phyloP scores from a whole-genome alignment of 2,888 invertebrate genomes.

The Tricholauxania praeusta region DNA sequence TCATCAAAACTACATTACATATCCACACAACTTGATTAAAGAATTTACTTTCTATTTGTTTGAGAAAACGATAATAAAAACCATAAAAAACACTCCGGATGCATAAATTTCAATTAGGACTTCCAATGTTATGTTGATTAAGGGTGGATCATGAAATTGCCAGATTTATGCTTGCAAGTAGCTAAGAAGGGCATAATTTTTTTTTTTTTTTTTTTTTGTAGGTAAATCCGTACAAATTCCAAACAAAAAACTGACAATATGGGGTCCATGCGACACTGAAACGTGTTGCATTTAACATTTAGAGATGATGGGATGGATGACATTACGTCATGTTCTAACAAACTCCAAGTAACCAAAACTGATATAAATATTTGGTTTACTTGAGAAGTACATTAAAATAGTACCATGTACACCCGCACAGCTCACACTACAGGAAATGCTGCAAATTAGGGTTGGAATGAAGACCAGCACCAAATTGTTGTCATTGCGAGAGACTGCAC shows the following conservation, averaged over 20 bases:
- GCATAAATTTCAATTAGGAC: conserved; percentile 29
- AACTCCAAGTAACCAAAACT: conserved; percentile 41
- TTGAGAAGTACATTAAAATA: conserved; percentile 29
- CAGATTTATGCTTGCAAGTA: background rate
- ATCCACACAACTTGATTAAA: too few species aligned
- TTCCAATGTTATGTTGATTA: conserved; percentile 15
- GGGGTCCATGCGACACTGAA: conserved; percentile 45
- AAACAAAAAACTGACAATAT: conserved; percentile 16
- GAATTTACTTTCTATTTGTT: too few species aligned
- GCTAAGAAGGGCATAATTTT: background rate
- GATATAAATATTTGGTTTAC: conserved; percentile 30
- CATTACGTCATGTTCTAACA: conserved; percentile 51
- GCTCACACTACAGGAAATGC: background rate
- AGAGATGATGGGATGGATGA: conserved; percentile 25
- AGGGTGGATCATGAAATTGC: conserved; percentile 11
- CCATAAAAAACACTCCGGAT: conserved; percentile 18
- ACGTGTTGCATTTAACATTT: conserved; percentile 58
- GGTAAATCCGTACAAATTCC: background rate
- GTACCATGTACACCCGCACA: conserved; percentile 38
- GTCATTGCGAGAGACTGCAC: background rate
- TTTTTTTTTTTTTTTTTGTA: background rate
- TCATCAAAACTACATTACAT: too few species aligned
- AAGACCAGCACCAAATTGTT: background rate
- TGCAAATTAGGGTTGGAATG: background rate
- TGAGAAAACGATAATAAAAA: background rate